A percentile compares a stretch with the other conserved stretches of the same genome.
These are phyloP conservation scores for Asarcornis scutulata DNA, from an alignment of 2,113 vertebrate species.

Conservation along the genomic window DNA sequence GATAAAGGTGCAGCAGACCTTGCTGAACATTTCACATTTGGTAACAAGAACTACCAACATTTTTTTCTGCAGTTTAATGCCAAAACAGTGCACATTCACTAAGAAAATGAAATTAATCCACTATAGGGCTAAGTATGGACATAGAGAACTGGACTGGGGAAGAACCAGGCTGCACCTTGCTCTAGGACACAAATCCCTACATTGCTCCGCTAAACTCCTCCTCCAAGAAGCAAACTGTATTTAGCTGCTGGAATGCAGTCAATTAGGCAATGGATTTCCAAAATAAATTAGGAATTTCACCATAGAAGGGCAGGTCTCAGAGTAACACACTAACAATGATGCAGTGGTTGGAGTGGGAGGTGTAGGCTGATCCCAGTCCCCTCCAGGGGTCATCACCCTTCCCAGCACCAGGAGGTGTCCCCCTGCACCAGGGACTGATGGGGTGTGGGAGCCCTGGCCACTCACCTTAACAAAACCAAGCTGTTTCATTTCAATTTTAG, in stretches of 20 bases:
- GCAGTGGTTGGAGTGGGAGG: background rate
- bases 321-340: too few species aligned
- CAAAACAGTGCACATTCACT: background rate
- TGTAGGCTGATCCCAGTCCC: background rate
- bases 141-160: background rate
- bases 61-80: background rate
- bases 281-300: background rate
- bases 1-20: background rate
- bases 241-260: too few species aligned
- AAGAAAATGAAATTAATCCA: background rate
- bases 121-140: background rate
- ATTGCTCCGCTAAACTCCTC: background rate
- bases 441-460: background rate
- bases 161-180: background rate
- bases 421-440: background rate
- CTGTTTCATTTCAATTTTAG: background rate
- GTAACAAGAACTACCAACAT: background rate
- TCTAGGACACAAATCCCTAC: background rate
- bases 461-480: background rate
- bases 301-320: background rate
- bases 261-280: background rate
- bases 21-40: background rate
- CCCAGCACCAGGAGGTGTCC: background rate
- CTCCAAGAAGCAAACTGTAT: background rate
- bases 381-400: background rate